Base-by-base conservation (phyloP, 2,113 vertebrate genomes). In the Pardalotus punctatus region DNA sequence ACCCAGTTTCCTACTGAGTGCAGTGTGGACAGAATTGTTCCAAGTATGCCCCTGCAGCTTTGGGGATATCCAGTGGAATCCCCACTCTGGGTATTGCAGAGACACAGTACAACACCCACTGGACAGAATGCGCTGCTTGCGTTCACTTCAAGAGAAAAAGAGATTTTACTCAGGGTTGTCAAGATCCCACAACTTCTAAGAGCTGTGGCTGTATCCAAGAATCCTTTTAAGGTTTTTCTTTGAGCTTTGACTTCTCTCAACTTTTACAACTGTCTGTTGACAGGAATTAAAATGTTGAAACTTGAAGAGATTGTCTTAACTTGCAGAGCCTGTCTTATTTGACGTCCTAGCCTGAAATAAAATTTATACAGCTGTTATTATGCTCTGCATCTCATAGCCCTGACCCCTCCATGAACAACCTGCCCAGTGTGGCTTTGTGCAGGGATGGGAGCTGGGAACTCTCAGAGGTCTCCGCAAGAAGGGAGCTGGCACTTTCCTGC, bases 381-480 rank as follows among this genome's bases (percentile, higher is more conserved):
- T 1, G 2, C 11, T 29, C 33, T 56, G 28, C 31, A 61, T 40
- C n/a, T 45, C 1, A 0, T 2, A 7, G 45, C 28, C 62, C 53
- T 69, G 53, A 15, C 3, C 12, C 25, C 16, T 65, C 38, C 18
- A 20, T 2, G 8, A 25, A 6, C 28, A 69, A 20, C 33, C 24
- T 2, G 5, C 16, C 2, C 27, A 38, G 28, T 3, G 36, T 23
- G 42, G n/a, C 5, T 92, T 56, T 82, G 18, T 45, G 36, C 53
- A 47, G 35, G 62, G 17, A 11, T 28, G 14, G 21, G 40, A 88
- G 16, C 33, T 64, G 57, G 23, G 12, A 48, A 64, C 16, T 40
- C 82, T 48, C 21, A 53, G 45, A 31, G 8, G 2, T 27, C 27
- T 38, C 24, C 62, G 31, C 3, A 12, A 47, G 50, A 90, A 85